Evolutionary conservation across 2,797 vertebrate genomes (phyloP), one percentile per base, ranked within the genome.

Genomic region (Pseudochaenichthys georgianus): DNA sequence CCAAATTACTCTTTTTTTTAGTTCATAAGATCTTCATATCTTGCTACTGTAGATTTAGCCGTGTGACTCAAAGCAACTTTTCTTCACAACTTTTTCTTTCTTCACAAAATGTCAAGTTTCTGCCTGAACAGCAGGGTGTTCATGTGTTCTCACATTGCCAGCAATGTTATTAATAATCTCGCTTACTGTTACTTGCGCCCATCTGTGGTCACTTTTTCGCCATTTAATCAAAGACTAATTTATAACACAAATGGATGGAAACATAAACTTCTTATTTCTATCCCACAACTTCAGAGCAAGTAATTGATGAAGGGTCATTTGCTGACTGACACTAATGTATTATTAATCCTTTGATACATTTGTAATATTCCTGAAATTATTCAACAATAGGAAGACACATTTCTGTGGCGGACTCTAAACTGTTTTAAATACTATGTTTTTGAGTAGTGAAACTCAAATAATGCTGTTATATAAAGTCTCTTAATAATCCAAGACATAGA

Each of bases 1-100:
- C 70, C 64, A 81, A 82, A 85, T 65, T 17, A 50, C n/a, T 52
- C 9, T 70, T 76, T 81, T 81, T 76, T 81, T 63, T 64, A 75
- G 42, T 73, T 87, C 57, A 46, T 73, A 34, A 73, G 46, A 77
- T 76, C 55, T 66, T 70, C 60, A 84, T 79, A 78, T 16, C 55
- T 63, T 76, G 38, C 71, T 78, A 70, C 41, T 75, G 10, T 70
- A 62, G 23, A 68, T 84, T 66, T 45, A 74, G 45, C 31, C 23
- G 17, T 53, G n/a, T 58, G 42, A 65, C 31, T 69, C 6, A 65
- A 50, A 70, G 48, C 23, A 66, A 73, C 62, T 75, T 52, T 64
- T 75, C 34, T 38, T 6, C 9, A 34, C 17, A 13, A 61, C 0
- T 50, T 70, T 55, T 50, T 50, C 53, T 21, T 69, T 15, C 28